Conservation (phyloP, 2,888 invertebrate species). For the Philhelius pedissequus region DNA sequence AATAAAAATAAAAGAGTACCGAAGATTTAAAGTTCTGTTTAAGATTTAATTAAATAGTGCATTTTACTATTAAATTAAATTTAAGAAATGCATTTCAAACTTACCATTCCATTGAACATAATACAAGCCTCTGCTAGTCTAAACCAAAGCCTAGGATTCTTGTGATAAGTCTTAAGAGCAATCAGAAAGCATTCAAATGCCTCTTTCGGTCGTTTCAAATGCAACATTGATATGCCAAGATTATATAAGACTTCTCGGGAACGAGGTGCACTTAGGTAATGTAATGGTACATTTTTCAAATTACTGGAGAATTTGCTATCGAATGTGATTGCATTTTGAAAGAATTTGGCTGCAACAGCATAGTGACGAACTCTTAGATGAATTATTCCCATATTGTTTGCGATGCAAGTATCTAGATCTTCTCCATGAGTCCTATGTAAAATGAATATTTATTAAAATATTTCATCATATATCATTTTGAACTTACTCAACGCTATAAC, state of each 20-base stretch:
- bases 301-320: constrained; percentile 75
- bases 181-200: constrained; percentile 95
- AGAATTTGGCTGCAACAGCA: constrained; percentile 78
- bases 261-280: constrained; percentile 75
- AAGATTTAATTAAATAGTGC: too few relatives aligned
- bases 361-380: constrained; percentile 78
- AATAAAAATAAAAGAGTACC: too few relatives aligned
- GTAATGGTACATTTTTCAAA: constrained; percentile 73
- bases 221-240: constrained; percentile 85
- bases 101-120: constrained; percentile 81
- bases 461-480: background rate
- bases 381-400: constrained; percentile 79
- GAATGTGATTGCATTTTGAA: constrained; percentile 78
- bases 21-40: too few relatives aligned
- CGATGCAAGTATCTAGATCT: constrained; percentile 76
- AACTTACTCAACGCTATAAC: constrained; percentile 72
- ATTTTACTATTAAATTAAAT: background rate
- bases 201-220: constrained; percentile 88
- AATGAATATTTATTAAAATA: background rate
- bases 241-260: constrained; percentile 79
- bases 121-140: constrained; percentile 96
- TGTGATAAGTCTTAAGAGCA: constrained; percentile 90
- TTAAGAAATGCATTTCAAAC: constrained; percentile 3
- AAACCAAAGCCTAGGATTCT: constrained; percentile 94
- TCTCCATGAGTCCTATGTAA: constrained; percentile 71